Base-by-base conservation (phyloP, 2,797 vertebrate genomes). In the Molossus alvarezi region DNA sequence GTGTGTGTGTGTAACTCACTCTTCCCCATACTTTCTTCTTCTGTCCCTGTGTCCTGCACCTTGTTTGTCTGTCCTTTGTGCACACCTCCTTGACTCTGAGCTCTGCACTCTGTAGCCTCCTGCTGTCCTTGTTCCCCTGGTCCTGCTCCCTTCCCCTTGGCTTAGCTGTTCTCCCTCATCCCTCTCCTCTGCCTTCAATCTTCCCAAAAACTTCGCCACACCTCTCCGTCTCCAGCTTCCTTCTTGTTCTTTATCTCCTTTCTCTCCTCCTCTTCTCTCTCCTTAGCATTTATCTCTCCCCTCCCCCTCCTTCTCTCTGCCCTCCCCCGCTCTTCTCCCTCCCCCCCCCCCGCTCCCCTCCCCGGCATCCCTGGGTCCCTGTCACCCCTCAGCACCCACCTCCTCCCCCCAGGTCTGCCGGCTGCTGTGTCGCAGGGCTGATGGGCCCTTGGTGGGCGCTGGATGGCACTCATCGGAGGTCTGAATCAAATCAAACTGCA, bases 401-500 rank as follows among this genome's bases (percentile, higher is more conserved):
- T 1, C 18, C 9, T 25, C 64, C 15, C 14, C 20, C 85, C 45
- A 13, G 13, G 25, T 33, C 57, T 23, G 33, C 23, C 60, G 0
- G 85, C 41, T 76, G 48, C 62, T 91, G 60, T 87, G n/a, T 77
- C 51, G 23, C 41, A 85, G 90, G 67, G 25, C 75, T 84, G 89
- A 29, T 45, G 65, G 62, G 90, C 87, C 91, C 76, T 96, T 75
- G 37, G 95, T 96, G 92, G 95, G 81, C 1, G 5, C 88, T 17
- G 29, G 83, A 89, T 95, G 93, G 62, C 93, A 71, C 80, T 90
- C 95, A 95, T 90, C 60, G 58, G 88, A 97, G 85, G 48, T 93
- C 15, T 86, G 95, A 96, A 97, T 96, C 96, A 94, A 96, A 96
- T 97, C 91, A 96, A 94, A 95, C 93, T 85, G 90, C 23, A 85